phyloP scores from a whole-genome alignment of 1,140 invertebrate genomes.

The Asobara japonica region DNA sequence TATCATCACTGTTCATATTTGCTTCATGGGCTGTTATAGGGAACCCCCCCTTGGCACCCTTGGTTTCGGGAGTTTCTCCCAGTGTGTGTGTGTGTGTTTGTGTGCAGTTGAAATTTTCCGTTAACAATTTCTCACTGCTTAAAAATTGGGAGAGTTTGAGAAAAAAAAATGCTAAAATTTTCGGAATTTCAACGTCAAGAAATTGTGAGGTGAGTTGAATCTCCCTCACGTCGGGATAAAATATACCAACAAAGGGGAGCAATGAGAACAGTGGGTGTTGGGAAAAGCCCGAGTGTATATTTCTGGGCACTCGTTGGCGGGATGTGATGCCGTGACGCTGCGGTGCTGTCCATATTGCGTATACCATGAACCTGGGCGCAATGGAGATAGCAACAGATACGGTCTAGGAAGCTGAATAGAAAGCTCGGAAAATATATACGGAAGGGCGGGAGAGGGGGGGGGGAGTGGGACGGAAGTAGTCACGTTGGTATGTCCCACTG shows the following conservation, averaged over 20 bases:
- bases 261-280: conserved; percentile 5
- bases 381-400: conserved; percentile 44
- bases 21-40: no score
- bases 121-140: no score
- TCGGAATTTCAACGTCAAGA: no score
- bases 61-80: no score
- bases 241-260: conserved; percentile 22
- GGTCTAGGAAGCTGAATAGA: conserved; percentile 11
- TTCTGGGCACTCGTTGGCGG: neutral
- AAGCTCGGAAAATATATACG: neutral
- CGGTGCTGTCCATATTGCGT: conserved; percentile 21
- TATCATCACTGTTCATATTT: no score
- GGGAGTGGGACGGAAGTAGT: conserved; percentile 29
- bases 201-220: no score
- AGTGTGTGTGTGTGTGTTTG: no score
- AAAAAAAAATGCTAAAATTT: no score
- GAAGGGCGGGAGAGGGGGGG: neutral
- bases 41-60: no score
- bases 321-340: no score
- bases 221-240: conserved; percentile 12
- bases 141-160: no score
- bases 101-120: no score
- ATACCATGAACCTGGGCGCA: neutral
- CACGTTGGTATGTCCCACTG: conserved; percentile 46
- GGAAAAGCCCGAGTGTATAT: neutral